Evolutionary conservation across 2,797 vertebrate genomes (phyloP), one percentile per base, ranked within the genome.

Genomic region (Sebastes minor): DNA sequence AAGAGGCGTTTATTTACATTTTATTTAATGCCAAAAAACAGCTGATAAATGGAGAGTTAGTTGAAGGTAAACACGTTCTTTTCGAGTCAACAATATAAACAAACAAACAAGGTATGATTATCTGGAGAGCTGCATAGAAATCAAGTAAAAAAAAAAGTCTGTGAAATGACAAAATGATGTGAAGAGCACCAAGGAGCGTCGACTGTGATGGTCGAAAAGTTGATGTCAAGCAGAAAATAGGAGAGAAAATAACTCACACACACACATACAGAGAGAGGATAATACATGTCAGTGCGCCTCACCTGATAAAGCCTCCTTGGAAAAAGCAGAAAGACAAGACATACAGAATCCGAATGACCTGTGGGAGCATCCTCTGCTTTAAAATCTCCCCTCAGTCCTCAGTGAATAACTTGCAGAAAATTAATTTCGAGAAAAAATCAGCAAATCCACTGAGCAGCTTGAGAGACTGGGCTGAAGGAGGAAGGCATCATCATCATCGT

Each of bases 291-390:
- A 22, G 25, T 32, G 71, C 62, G 53, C 68, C 95, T 95, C 89
- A 96, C 96, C 95, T 96, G 94, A 96, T 94, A 86, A 96, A 95
- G 92, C 94, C 94, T 90, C 94, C 94, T 87, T 95, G 95, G 90
- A 96, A 95, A 92, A 95, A 92, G 90, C 94, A 95, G 86, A 95
- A 95, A 92, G 91, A 94, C 92, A 95, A 94, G 90, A 95, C 91
- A 88, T 94, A 95, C 66, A 95, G 87, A 92, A 95, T 95, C 95
- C 96, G 88, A 91, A 93, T 81, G 92, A 96, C 93, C 93, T 93
- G 94, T 91, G 95, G 92, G 95, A 95, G 93, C 96, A 96, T 96
- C 89, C 93, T 96, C 93, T 93, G 92, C 73, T 89, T 92, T 90
- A 92, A 80, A 89, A 89, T 88, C 73, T 92, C 89, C 88, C 82